Evolutionary conservation across 2,113 vertebrate genomes (phyloP).

Genomic region (Uria lomvia): DNA sequence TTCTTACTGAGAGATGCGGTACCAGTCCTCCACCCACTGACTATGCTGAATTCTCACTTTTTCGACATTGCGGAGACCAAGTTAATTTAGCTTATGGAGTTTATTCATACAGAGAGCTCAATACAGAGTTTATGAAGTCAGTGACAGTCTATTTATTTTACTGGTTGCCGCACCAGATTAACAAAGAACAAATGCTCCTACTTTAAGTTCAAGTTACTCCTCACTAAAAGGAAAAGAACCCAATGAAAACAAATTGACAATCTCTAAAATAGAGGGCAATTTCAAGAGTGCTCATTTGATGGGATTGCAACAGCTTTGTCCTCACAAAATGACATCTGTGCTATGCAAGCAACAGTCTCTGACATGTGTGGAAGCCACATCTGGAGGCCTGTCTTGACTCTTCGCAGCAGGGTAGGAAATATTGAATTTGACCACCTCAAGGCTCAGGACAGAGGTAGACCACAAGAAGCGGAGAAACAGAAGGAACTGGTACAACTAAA

Average conservation of each 20-base stretch:
- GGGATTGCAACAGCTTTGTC: not conserved
- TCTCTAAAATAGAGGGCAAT: not conserved
- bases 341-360: not conserved
- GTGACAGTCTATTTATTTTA: not conserved
- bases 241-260: not conserved
- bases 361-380: accelerated
- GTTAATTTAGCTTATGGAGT: not conserved
- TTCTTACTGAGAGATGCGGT: not conserved
- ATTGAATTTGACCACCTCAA: not conserved
- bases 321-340: not conserved
- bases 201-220: not conserved
- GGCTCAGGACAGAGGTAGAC: not conserved
- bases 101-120: not conserved
- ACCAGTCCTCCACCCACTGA: not conserved
- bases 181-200: not conserved
- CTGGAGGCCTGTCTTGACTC: not conserved
- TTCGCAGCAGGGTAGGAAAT: not conserved
- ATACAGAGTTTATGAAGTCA: not conserved
- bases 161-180: not conserved
- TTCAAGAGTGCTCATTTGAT: not conserved
- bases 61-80: not conserved
- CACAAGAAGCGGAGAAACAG: not conserved
- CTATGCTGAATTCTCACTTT: not conserved
- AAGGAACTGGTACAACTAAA: not conserved
- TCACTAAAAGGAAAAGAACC: not conserved